Percentiles rank a stretch among this genome's conserved stretches.
These are phyloP conservation scores for Opisthocomus hoazin DNA, from an alignment of 2,113 vertebrate genomes.

Conservation along the genomic window DNA sequence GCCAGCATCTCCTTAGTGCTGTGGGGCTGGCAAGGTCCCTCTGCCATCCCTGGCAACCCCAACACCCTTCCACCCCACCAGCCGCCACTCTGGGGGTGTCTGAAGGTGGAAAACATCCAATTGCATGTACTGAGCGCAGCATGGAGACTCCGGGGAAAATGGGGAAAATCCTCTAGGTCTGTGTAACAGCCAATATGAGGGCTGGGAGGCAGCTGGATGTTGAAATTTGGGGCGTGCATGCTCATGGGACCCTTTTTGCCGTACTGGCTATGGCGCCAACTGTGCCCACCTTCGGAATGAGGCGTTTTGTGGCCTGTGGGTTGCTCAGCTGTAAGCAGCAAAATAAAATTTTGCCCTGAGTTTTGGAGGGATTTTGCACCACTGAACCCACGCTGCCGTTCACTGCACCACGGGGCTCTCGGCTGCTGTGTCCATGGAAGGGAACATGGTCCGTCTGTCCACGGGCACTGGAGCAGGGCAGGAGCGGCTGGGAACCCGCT, in stretches of 20 bases:
- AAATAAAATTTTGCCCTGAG: background rate
- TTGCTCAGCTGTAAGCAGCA: background rate
- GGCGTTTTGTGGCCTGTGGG: rapidly evolving
- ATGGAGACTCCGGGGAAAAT: background rate
- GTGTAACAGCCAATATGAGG: rapidly evolving
- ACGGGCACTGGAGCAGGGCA: background rate
- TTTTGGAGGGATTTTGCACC: background rate
- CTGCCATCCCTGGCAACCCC: background rate
- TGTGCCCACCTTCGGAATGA: background rate
- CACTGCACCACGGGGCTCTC: rapidly evolving
- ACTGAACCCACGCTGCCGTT: background rate
- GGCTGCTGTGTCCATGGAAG: background rate
- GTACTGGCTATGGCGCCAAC: background rate
- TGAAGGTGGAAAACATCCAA: rapidly evolving
- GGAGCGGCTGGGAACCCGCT: rapidly evolving
- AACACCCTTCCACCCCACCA: background rate
- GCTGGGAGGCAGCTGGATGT: background rate
- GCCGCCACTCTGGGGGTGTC: rapidly evolving
- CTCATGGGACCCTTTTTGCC: background rate
- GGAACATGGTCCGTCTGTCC: rapidly evolving
- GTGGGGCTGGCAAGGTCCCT: rapidly evolving
- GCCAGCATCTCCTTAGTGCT: background rate
- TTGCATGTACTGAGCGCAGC: background rate
- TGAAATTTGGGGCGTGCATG: rapidly evolving
- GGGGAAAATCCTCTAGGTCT: background rate